Conservation (phyloP, 2,888 invertebrate species). For the Conistra vaccinii region DNA sequence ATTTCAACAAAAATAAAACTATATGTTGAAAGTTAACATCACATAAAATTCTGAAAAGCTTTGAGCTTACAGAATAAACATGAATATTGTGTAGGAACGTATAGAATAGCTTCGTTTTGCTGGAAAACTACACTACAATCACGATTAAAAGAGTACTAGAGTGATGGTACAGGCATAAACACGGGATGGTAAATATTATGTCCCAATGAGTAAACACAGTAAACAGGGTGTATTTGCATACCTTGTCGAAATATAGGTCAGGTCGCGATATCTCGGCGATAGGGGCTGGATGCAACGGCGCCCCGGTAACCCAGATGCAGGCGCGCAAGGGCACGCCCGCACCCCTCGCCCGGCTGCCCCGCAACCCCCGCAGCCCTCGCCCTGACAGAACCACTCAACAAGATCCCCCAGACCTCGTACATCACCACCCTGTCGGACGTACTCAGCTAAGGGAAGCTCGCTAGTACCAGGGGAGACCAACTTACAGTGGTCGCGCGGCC, state of each 20-base stretch:
- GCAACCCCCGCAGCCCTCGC: constrained; percentile 60
- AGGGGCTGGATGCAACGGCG: constrained; percentile 80
- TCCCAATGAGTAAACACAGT: constrained; percentile 68
- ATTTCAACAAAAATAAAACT: not conserved
- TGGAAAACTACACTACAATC: not conserved
- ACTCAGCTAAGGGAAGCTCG: constrained; percentile 22
- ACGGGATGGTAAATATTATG: constrained; percentile 46
- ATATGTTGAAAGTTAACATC: too few species aligned
- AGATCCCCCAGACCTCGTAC: constrained; percentile 64
- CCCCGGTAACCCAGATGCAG: constrained; percentile 84
- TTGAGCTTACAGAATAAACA: constrained; percentile 11
- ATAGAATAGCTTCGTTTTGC: not conserved
- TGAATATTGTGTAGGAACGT: not conserved
- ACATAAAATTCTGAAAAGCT: not conserved
- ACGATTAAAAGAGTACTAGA: not conserved
- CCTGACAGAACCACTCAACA: constrained; percentile 53
- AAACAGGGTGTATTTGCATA: constrained; percentile 74
- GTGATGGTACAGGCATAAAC: not conserved
- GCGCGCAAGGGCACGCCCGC: constrained; percentile 77
- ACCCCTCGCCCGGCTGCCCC: constrained; percentile 67
- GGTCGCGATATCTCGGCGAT: constrained; percentile 75
- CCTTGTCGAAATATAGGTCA: constrained; percentile 82
- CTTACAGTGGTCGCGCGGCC: constrained; percentile 41
- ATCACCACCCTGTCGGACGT: constrained; percentile 43
- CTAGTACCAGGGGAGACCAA: constrained; percentile 39